phyloP scores from a whole-genome alignment of 2,888 invertebrate genomes.

The Dicycla oo region DNA sequence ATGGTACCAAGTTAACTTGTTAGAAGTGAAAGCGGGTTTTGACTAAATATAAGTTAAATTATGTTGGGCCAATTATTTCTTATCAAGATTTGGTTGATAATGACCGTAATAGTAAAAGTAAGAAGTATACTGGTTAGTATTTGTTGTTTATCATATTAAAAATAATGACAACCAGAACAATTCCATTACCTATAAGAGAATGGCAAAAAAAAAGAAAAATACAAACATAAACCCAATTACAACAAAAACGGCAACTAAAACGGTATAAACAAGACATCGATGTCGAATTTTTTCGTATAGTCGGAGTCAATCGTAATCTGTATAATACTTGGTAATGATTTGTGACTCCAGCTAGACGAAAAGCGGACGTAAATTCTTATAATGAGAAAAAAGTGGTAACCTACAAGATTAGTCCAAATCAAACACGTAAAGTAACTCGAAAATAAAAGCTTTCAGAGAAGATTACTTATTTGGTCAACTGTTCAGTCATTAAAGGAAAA shows the following conservation, averaged over 20 bases:
- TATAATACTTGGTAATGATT: too few relatives aligned
- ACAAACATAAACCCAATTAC: background rate
- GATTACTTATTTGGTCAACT: background rate
- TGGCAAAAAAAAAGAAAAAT: background rate
- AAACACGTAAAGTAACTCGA: background rate
- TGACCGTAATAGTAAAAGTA: slow-evolving; percentile 20
- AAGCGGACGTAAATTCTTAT: background rate
- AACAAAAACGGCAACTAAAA: background rate
- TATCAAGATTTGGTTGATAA: slow-evolving; percentile 42
- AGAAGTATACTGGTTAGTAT: background rate
- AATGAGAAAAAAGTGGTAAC: background rate
- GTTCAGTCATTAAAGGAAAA: background rate
- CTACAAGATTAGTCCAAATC: background rate
- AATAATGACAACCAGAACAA: background rate
- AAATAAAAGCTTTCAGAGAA: slow-evolving; percentile 20
- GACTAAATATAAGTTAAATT: slow-evolving; percentile 71
- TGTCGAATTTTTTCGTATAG: background rate
- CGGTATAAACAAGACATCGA: background rate
- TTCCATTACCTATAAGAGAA: background rate
- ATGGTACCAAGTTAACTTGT: slow-evolving; percentile 61
- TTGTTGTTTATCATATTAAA: background rate
- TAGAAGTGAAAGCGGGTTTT: slow-evolving; percentile 60
- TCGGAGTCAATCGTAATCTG: background rate
- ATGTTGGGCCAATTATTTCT: slow-evolving; percentile 57
- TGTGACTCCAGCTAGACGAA: background rate